A percentile compares a stretch with the other conserved stretches of the same genome.
Conservation (phyloP, 2,113 vertebrate species). For the Choloepus hoffmanni region DNA sequence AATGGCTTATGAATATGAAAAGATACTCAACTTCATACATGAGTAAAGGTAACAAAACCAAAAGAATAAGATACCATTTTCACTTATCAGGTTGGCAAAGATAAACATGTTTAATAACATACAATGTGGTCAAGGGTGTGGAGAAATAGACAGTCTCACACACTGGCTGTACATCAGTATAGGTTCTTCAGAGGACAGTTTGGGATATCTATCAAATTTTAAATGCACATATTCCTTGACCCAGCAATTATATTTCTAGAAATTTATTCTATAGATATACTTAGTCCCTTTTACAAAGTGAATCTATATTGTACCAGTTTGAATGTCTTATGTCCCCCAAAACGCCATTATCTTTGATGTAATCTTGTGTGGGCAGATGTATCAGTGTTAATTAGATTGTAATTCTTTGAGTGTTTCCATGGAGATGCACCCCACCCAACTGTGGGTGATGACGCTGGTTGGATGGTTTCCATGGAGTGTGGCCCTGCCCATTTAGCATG, state of each 20-base stretch:
- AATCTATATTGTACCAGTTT: background rate
- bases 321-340: background rate
- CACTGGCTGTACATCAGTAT: background rate
- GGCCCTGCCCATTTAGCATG: too few relatives aligned
- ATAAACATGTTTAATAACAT: background rate
- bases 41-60: background rate
- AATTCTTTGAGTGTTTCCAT: too few relatives aligned
- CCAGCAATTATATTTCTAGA: background rate
- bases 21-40: background rate
- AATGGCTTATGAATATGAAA: background rate
- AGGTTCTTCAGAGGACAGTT: background rate
- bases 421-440: too few relatives aligned
- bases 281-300: background rate
- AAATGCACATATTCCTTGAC: background rate
- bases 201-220: background rate
- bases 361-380: too few relatives aligned
- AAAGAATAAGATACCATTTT: conserved; percentile 10
- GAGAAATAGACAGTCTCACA: background rate
- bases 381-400: too few relatives aligned
- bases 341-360: too few relatives aligned
- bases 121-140: background rate
- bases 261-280: background rate
- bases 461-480: too few relatives aligned
- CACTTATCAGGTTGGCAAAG: background rate
- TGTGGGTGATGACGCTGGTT: too few relatives aligned